Evolutionary conservation across 2,888 invertebrate species (phyloP), one percentile per base, ranked within the genome.

Genomic region (Belgica antarctica): DNA sequence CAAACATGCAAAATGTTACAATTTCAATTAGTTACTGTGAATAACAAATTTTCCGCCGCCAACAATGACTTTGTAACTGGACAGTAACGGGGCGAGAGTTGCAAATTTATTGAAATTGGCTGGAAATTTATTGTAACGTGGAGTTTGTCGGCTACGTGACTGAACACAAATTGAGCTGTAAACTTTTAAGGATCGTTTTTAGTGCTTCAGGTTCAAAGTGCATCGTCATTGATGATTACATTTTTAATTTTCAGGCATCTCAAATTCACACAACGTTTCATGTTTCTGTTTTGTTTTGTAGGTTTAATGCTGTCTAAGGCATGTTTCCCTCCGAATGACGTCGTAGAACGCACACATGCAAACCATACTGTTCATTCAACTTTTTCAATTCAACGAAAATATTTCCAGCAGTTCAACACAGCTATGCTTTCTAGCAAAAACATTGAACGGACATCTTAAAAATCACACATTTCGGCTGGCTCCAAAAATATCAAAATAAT

Each of bases 361-460:
- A 4, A 10, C 31, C 4, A 31, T 31, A 3, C 24, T 52, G 52
- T 61, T 61, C 61, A 61, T 61, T 61, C 61, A 61, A 25, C 61
- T 24, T 27, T 12, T 61, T 24, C 27, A n/a, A 4, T 27, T 15
- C 27, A 24, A 7, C 17, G 24, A 27, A 27, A 27, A 61, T 15
- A 28, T 61, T 61, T 27, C 25, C 1, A 63, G 24, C 63, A 63
- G 28, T 59, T 59, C 12, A 24, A 62, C 22, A 62, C 61, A 62
- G 15, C 17, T 2, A 41, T 1, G 61, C 15, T 61, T 61, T 61
- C 22, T 63, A 41, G 36, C 41, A 63, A 36, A n/a, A 36, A 63
- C 36, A 63, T 36, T 8, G 34, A n/a, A 24, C 63, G 52, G 66
- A 66, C 66, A 66, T 66, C 66, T 66, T 66, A 66, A 52, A 66